A percentile compares a stretch with the other conserved stretches of the same genome.
Conservation (phyloP, 1,140 invertebrate species). For the Lepidostoma basale region DNA sequence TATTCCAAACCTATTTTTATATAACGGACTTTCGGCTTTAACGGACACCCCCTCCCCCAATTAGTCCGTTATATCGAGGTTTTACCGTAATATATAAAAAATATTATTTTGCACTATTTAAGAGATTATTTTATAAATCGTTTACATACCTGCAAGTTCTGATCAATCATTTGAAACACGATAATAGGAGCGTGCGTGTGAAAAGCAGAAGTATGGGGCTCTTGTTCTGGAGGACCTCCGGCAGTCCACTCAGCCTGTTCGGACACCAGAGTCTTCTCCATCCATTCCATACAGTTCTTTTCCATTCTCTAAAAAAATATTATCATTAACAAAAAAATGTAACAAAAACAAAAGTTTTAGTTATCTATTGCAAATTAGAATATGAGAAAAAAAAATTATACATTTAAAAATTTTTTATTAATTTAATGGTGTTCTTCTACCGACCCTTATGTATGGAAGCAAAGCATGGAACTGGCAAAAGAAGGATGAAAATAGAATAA, state of each 20-base stretch:
- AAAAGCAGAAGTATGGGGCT: conserved; percentile 79
- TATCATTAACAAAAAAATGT: conserved; percentile 8
- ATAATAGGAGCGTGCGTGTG: conserved; percentile 94
- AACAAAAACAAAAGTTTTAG: neutral
- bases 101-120: too few relatives aligned
- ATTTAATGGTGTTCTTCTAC: too few relatives aligned
- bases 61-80: too few relatives aligned
- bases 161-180: conserved; percentile 98
- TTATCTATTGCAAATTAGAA: neutral
- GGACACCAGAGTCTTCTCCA: conserved; percentile 88
- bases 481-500: too few relatives aligned
- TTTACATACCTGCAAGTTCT: conserved; percentile 83
- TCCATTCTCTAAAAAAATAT: conserved; percentile 75
- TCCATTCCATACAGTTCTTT: conserved; percentile 94
- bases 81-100: too few relatives aligned
- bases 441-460: too few relatives aligned
- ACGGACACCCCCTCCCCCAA: too few relatives aligned
- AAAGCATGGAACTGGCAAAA: too few relatives aligned
- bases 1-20: too few relatives aligned
- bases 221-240: conserved; percentile 76
- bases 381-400: neutral
- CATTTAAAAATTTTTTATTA: neutral
- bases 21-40: too few relatives aligned
- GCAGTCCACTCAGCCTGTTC: conserved; percentile 89
- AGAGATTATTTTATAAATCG: neutral